phyloP scores from a whole-genome alignment of 1,140 invertebrate genomes.

The Camponotus pennsylvanicus region DNA sequence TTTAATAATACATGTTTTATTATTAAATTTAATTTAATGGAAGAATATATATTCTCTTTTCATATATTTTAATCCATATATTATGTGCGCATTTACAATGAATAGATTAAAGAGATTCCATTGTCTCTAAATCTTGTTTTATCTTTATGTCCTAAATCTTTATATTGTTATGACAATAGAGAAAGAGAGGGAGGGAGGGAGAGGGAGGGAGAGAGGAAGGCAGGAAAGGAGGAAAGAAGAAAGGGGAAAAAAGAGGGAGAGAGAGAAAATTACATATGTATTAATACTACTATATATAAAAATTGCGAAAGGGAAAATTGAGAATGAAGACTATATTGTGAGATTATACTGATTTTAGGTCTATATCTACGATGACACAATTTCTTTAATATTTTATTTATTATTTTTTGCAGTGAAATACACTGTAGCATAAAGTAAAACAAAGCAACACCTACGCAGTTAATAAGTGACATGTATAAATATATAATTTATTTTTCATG shows the following conservation, averaged over 20 bases:
- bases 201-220: not conserved
- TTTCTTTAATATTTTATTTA: not conserved
- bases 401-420: too few species aligned
- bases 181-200: not conserved
- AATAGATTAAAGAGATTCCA: too few species aligned
- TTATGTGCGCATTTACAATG: too few species aligned
- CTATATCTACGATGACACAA: not conserved
- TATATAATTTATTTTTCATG: not conserved
- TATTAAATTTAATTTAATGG: not conserved
- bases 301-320: constrained; percentile 1
- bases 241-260: not conserved
- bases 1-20: not conserved
- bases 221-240: not conserved
- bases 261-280: not conserved
- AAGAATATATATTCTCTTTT: too few species aligned
- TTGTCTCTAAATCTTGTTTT: too few species aligned
- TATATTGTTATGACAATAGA: not conserved
- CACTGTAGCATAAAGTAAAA: not conserved
- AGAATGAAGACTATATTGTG: not conserved
- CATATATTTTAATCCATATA: too few species aligned
- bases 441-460: not conserved
- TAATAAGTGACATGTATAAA: not conserved
- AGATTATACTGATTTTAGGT: not conserved
- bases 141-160: too few species aligned
- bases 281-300: not conserved